Evolutionary conservation across 2,797 vertebrate species (phyloP), one percentile per base, ranked within the genome.

Genomic region (Macropodus opercularis): DNA sequence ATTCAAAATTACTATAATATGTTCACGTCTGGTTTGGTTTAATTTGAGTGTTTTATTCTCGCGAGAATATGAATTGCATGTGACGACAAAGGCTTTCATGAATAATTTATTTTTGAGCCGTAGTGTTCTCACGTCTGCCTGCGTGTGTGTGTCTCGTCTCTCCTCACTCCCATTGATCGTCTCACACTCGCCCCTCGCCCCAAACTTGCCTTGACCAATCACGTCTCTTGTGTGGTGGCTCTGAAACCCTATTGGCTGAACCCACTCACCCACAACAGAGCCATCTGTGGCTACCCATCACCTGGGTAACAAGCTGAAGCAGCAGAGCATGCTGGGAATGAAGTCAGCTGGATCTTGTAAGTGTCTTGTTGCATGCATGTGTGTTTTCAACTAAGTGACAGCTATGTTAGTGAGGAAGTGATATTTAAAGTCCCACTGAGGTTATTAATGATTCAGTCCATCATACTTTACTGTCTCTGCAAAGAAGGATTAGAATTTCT

Each of bases 221-320:
- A 34, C 74, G 79, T 82, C 63, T 40, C 62, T 53, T 23, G 4
- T 64, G 71, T 72, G 49, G 69, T 54, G 66, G 68, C 73, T 64
- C 55, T 5, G 44, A 50, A 65, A 64, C 63, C 70, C 63, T 47
- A 88, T 87, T 90, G 83, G 83, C 66, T 77, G 74, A 73, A 63
- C 73, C 80, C 79, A 79, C 69, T 87, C 84, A 85, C 80, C 80
- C 82, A 78, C 79, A 69, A 67, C 72, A 60, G 55, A 71, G 80
- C 85, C 87, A 88, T 89, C 84, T 90, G 88, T 70, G 77, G 70
- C 54, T 52, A 43, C 73, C 61, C 78, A 79, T 84, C 80, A 88
- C 85, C 84, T 86, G 70, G 52, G 76, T 78, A 83, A 86, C 79
- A 80, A 86, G 79, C 78, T 68, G 57, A 56, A 72, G 83, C 88